Conservation (phyloP, 2,797 vertebrate genomes). For the Dermochelys coriacea region DNA sequence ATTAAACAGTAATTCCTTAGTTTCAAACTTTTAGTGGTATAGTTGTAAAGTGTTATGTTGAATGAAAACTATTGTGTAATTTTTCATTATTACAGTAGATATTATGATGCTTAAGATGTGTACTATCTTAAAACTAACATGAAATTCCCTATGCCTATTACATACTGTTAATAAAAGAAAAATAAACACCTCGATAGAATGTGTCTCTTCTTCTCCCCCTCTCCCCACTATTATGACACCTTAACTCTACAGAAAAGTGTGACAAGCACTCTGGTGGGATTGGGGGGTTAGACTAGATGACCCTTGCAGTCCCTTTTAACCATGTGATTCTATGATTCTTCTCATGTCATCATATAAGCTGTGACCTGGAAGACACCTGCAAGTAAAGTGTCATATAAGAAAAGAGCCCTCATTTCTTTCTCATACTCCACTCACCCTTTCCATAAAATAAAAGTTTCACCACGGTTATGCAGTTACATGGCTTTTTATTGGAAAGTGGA, state of each 20-base stretch:
- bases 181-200: not conserved
- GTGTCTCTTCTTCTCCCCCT: rapidly evolving
- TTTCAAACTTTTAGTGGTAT: not conserved
- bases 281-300: not conserved
- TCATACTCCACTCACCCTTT: not conserved
- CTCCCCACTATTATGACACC: not conserved
- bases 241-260: not conserved
- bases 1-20: not conserved
- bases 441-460: not conserved
- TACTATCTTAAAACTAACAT: not conserved
- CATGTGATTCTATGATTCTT: not conserved
- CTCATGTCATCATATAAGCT: not conserved
- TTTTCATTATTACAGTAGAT: not conserved
- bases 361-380: not conserved
- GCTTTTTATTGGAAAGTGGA: not conserved
- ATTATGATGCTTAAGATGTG: not conserved
- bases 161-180: not conserved
- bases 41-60: not conserved
- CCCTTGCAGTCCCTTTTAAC: not conserved
- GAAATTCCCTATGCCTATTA: not conserved
- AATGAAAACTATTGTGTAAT: not conserved
- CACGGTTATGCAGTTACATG: not conserved
- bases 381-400: not conserved
- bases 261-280: not conserved
- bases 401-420: not conserved